Base-by-base conservation (phyloP, 2,113 vertebrate genomes). In the Phoenicopterus ruber region DNA sequence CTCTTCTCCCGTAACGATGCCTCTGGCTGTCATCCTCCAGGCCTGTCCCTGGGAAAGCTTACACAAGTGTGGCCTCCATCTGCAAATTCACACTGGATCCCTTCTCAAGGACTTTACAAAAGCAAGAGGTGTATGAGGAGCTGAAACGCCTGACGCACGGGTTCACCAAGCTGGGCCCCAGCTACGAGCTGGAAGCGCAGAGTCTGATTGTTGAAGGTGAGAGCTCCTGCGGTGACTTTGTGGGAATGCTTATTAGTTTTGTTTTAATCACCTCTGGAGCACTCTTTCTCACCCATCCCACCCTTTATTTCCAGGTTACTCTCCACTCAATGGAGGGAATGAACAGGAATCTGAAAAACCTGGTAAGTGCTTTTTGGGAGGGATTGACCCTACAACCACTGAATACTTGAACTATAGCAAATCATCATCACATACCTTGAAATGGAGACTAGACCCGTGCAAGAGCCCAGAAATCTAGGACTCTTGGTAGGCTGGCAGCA, bases 121-220 rank as follows among this genome's bases (percentile, higher is more conserved):
- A 71, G 88, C 21, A 96, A 19, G 36, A 94, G 28, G 90, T 98
- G 38, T 97, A 98, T 5, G 67, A 97, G 34, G 96, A 97, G 46
- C 98, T 98, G 80, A 61, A 93, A 44, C 66, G 13, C 13, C 83
- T 98, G 52, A 98, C 97, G 0, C 52, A 91, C 0, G 81, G 96
- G 7, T 97, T 96, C 20, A 97, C 96, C 47, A 84, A 28, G 49
- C 52, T 98, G 67, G 97, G 96, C 40, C 16, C 82, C 95, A 97
- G 93, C 83, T 98, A 98, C 1, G 73, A 95, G 13, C 86, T 98
- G 82, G 97, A 98, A 54, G 54, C 86, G 31, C 71, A 85, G 34
- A 98, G 98, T 29, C 38, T 98, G 71, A 18, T 73, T 17, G 96
- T 98, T 44, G 96, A 98, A 83, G 98, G 98, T 98, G 86, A 98